Evolutionary conservation across 2,888 invertebrate genomes (phyloP), one percentile per base, ranked within the genome.

Genomic region (Malthinus seriepunctatus): DNA sequence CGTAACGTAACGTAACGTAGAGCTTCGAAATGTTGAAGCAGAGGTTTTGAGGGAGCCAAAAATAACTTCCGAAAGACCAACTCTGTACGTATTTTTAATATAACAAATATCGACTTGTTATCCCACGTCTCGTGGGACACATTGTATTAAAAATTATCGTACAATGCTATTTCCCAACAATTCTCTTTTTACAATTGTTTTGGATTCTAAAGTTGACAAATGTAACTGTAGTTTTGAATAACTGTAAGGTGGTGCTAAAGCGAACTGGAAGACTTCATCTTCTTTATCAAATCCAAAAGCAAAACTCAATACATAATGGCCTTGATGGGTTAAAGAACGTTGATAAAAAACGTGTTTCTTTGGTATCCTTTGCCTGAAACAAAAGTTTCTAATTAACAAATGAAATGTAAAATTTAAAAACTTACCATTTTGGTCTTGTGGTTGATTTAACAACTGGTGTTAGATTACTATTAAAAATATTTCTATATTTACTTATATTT

Each of bases 191-290:
- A 79, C 67, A 64, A 81, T 77, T 72, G 83, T 56, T 76, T 86
- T 80, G 61, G 85, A 81, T 71, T 91, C 89, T 60, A 95, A 81
- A 64, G 85, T 78, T 34, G 89, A 87, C 63, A 98, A 80, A 79
- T 95, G 92, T 38, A 90, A 88, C 78, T 97, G 93, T 49, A 94
- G 83, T 52, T 92, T 83, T 0, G 94, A 90, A 78, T 97, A 98
- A n/a, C 96, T 94, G 76, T 98, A 99, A 0, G 98, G 98, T 61
- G 91, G 93, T 23, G 91, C 90, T 69, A 97, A 86, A 1, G 95
- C 88, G 79, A 99, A 98, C 76, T 97, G 97, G 75, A 95, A 97
- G 1, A 94, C 87, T 72, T 97, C 97, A 68, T 95, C 95, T 75
- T 97, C 96, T 53, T 88, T 88, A 78, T 97, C 97, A 75, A 99